Percentiles rank a stretch among this genome's conserved stretches.
Conservation (phyloP, 2,797 vertebrate species). For the Bryconaethiops microstoma region DNA sequence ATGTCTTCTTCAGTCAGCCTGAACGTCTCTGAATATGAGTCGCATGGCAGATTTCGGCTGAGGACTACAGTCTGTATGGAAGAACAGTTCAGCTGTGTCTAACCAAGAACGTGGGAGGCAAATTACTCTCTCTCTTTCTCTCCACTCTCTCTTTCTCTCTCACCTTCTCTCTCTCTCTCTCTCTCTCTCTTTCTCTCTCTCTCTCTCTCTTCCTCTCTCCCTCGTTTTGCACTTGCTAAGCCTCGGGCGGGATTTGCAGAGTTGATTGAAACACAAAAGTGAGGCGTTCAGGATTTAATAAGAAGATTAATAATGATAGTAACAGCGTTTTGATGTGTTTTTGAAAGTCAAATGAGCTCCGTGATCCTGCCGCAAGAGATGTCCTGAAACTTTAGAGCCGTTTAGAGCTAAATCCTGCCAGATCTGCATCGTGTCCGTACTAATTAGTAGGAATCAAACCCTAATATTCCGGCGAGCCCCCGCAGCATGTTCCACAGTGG, state of each 20-base stretch:
- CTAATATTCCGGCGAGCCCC: slow-evolving; percentile 62
- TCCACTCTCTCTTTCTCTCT: slow-evolving; percentile 21
- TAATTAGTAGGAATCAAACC: slow-evolving; percentile 74
- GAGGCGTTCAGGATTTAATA: slow-evolving; percentile 75
- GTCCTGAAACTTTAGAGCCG: slow-evolving; percentile 51
- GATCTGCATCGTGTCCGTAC: slow-evolving; percentile 61
- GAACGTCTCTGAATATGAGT: slow-evolving; percentile 6
- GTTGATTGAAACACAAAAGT: slow-evolving; percentile 80
- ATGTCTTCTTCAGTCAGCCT: neutral
- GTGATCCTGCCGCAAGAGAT: slow-evolving; percentile 64
- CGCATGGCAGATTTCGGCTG: neutral
- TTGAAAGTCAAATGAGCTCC: slow-evolving; percentile 68
- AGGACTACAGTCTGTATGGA: slow-evolving; percentile 16
- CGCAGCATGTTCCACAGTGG: slow-evolving; percentile 62
- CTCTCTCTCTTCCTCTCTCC: neutral
- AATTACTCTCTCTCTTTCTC: slow-evolving; percentile 13
- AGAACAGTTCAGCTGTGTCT: slow-evolving; percentile 52
- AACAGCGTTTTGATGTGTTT: slow-evolving; percentile 68
- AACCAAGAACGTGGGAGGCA: slow-evolving; percentile 7
- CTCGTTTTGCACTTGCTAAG: slow-evolving; percentile 57
- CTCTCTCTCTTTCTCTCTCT: neutral
- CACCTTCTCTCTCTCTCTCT: too few relatives aligned
- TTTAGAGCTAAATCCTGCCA: slow-evolving; percentile 65
- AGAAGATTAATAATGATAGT: slow-evolving; percentile 76
- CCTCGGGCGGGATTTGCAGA: slow-evolving; percentile 68